These are phyloP conservation scores for Equus przewalskii DNA, from an alignment of 2,113 vertebrate species.

Conservation along the genomic window DNA sequence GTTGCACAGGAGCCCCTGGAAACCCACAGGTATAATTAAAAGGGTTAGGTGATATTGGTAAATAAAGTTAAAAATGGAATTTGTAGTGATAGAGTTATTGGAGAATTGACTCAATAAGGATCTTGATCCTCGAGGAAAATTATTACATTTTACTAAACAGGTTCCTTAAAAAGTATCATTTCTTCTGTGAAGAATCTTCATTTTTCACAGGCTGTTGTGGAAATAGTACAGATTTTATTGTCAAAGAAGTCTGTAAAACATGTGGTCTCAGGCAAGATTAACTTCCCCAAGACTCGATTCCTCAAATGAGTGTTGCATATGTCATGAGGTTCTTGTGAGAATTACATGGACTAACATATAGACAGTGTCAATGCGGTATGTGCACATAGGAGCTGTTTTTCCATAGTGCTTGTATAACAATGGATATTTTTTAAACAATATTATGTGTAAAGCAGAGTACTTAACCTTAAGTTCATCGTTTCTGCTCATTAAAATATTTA, in stretches of 20 bases:
- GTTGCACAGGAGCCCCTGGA: neutral
- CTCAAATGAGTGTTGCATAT: neutral
- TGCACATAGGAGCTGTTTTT: neutral
- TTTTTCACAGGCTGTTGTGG: neutral
- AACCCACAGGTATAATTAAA: constrained; percentile 16
- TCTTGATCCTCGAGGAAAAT: neutral
- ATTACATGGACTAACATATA: neutral
- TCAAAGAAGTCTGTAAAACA: neutral
- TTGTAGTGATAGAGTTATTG: neutral
- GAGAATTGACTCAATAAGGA: neutral
- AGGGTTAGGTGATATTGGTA: neutral
- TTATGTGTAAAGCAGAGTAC: neutral
- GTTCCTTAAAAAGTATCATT: neutral
- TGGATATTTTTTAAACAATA: neutral
- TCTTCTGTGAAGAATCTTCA: neutral
- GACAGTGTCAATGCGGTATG: neutral
- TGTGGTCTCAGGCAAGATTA: neutral
- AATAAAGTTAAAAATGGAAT: neutral
- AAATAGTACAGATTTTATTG: neutral
- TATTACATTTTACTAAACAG: neutral
- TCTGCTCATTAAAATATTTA: neutral
- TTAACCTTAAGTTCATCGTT: neutral
- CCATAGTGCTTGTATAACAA: neutral
- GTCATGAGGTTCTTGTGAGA: neutral
- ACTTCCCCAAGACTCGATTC: neutral